Conservation (phyloP, 2,797 vertebrate genomes). For the Sebastes reedi region DNA sequence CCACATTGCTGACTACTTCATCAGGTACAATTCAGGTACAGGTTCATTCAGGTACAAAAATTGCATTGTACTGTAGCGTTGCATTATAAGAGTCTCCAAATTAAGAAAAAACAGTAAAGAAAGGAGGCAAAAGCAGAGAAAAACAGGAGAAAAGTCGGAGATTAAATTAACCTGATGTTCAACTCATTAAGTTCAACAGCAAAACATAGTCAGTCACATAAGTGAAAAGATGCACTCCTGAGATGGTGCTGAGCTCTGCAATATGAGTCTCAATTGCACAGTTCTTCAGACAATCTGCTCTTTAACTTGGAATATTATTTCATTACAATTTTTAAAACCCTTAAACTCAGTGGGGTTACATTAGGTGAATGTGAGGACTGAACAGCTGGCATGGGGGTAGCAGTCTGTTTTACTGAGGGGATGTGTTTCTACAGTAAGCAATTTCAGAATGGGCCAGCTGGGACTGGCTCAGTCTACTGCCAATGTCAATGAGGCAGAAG, state of each 20-base stretch:
- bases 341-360: constrained; percentile 43
- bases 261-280: background rate
- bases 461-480: constrained; percentile 62
- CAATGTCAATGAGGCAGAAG: constrained; percentile 69
- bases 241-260: background rate
- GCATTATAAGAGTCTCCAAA: background rate
- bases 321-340: constrained; percentile 12
- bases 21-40: background rate
- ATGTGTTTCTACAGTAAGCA: constrained; percentile 73
- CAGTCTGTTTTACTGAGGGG: constrained; percentile 56
- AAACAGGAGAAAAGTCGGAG: background rate
- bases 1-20: constrained; percentile 20
- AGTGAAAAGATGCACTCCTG: background rate
- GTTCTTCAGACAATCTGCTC: constrained; percentile 24
- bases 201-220: background rate
- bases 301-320: constrained; percentile 24
- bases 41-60: constrained; percentile 16
- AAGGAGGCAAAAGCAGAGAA: background rate
- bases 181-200: background rate
- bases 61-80: constrained; percentile 4
- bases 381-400: constrained; percentile 63
- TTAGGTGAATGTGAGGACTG: constrained; percentile 37
- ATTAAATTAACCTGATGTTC: background rate
- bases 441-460: constrained; percentile 69
- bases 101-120: background rate